Evolutionary conservation across 2,888 invertebrate species (phyloP).

Genomic region (Holacanthella duospinosa): DNA sequence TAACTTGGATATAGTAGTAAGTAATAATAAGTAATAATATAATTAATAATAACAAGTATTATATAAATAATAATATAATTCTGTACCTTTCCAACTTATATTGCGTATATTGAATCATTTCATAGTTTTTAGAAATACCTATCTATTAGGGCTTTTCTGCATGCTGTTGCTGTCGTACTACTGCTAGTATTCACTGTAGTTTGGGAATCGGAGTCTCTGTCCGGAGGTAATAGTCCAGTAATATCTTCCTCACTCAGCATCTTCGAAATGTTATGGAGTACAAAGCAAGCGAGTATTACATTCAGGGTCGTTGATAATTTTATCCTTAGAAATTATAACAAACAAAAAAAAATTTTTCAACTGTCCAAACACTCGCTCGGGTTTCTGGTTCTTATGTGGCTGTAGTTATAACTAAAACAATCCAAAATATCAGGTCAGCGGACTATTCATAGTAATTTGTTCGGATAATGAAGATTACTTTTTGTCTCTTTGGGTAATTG

Average conservation of each 20-base stretch:
- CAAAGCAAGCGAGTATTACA: constrained; percentile 7
- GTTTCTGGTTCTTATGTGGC: not conserved
- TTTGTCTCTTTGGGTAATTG: not conserved
- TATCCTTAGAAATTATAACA: not conserved
- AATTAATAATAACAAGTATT: no score
- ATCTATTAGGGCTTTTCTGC: not conserved
- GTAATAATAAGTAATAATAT: no score
- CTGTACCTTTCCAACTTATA: no score
- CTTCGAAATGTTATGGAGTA: constrained; percentile 8
- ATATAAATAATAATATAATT: no score
- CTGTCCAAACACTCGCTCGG: constrained; percentile 2
- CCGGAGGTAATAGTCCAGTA: not conserved
- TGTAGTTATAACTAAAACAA: not conserved
- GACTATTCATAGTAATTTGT: not conserved
- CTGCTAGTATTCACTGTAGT: no score
- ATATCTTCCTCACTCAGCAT: not conserved
- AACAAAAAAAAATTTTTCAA: not conserved
- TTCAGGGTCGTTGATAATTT: not conserved
- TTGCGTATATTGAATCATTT: no score
- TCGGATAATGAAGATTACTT: not conserved
- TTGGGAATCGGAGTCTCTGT: not conserved
- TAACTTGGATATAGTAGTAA: no score
- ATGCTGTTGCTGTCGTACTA: not conserved
- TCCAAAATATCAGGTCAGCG: not conserved
- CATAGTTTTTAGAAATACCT: not conserved